Conservation (phyloP, 2,888 invertebrate species). For the Kuschelorhynchus macadamiae region DNA sequence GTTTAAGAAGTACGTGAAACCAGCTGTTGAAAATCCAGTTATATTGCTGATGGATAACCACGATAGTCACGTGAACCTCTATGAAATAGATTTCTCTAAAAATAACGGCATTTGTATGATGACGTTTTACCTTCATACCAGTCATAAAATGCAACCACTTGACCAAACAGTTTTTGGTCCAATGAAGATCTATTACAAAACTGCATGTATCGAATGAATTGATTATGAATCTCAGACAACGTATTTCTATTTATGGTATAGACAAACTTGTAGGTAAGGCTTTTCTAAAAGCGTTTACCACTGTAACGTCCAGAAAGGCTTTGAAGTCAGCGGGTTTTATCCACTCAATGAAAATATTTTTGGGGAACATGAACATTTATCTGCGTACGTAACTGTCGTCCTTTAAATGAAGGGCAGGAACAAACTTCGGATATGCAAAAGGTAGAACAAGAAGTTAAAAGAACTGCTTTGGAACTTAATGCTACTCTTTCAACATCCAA, state of each 20-base stretch:
- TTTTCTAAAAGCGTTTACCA: slow-evolving; percentile 51
- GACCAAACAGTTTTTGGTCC: slow-evolving; percentile 56
- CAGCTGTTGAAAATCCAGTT: slow-evolving; percentile 44
- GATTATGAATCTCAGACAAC: slow-evolving; percentile 42
- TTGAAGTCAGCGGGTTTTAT: slow-evolving; percentile 48
- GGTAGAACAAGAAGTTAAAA: too few relatives aligned
- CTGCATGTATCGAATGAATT: slow-evolving; percentile 47
- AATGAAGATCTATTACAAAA: slow-evolving; percentile 51
- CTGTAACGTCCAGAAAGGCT: slow-evolving; percentile 48
- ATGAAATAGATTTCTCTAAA: neutral
- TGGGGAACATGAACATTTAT: neutral
- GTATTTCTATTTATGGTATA: slow-evolving; percentile 48
- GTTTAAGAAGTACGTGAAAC: slow-evolving; percentile 52
- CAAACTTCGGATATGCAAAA: too few relatives aligned
- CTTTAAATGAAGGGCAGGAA: neutral
- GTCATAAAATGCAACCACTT: too few relatives aligned
- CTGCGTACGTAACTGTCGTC: neutral
- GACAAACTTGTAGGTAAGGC: slow-evolving; percentile 47
- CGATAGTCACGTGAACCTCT: slow-evolving; percentile 56
- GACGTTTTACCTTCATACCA: slow-evolving; percentile 53
- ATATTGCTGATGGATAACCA: slow-evolving; percentile 59
- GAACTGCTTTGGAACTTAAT: too few relatives aligned
- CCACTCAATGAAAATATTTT: slow-evolving; percentile 43
- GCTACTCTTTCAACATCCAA: neutral
- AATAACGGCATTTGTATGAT: slow-evolving; percentile 51